Conservation (phyloP, 2,888 invertebrate genomes). For the Oscheius sp. region DNA sequence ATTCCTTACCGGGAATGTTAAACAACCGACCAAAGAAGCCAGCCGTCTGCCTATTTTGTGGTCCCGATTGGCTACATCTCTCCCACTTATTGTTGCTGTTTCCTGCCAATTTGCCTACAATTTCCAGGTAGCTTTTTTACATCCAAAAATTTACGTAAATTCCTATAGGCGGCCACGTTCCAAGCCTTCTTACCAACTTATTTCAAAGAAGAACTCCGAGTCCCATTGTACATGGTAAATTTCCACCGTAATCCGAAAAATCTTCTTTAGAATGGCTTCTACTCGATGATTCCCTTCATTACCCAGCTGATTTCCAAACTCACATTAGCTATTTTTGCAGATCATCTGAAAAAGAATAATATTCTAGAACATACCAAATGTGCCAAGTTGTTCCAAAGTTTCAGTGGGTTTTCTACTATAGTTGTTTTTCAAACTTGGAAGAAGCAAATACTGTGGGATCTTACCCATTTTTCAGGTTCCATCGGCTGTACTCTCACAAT, state of each 20-base stretch:
- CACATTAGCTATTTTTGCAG: constrained; percentile 42
- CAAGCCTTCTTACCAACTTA: constrained; percentile 42
- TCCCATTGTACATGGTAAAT: constrained; percentile 30
- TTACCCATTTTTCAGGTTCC: constrained; percentile 33
- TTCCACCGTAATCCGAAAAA: background rate
- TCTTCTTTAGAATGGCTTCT: constrained; percentile 53
- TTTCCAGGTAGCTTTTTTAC: background rate
- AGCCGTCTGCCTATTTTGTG: constrained; percentile 23
- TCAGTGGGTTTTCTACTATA: constrained; percentile 50
- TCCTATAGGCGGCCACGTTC: constrained; percentile 34
- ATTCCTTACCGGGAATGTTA: constrained; percentile 38
- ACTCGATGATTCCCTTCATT: constrained; percentile 54
- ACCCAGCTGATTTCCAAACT: constrained; percentile 54
- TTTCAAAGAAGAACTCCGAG: constrained; percentile 36
- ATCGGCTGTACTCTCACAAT: constrained; percentile 29
- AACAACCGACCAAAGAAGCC: constrained; percentile 19
- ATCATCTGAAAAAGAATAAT: constrained; percentile 43
- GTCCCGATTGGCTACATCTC: constrained; percentile 15
- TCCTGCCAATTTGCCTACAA: constrained; percentile 37
- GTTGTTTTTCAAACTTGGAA: too few species aligned
- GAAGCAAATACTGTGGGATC: too few species aligned
- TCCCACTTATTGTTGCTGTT: constrained; percentile 28
- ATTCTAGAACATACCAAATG: constrained; percentile 42
- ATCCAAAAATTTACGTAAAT: too few species aligned
- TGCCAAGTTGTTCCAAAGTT: constrained; percentile 49